Evolutionary conservation across 2,113 vertebrate species (phyloP).

Genomic region (Zosterops hypoxanthus): DNA sequence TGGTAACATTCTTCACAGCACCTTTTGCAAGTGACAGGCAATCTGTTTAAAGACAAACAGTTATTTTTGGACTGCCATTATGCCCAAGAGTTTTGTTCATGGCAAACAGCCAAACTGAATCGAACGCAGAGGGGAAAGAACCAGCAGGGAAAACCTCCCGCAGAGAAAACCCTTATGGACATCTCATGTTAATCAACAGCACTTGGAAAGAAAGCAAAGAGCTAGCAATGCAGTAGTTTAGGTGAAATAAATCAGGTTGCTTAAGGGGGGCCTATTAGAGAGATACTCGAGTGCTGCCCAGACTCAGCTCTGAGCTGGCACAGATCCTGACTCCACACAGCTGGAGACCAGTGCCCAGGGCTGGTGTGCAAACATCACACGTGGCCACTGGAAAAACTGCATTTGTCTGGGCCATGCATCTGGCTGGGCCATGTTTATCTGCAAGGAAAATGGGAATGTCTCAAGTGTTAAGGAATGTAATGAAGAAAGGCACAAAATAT

Average conservation of each 20-base stretch:
- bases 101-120: neutral
- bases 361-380: neutral
- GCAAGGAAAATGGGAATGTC: neutral
- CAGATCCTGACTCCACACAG: neutral
- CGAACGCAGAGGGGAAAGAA: neutral
- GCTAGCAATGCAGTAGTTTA: neutral
- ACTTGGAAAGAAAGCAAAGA: neutral
- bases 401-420: neutral
- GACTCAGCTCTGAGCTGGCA: neutral
- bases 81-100: neutral
- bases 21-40: neutral
- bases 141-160: neutral
- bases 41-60: neutral
- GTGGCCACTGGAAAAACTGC: accelerated
- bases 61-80: neutral
- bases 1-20: neutral
- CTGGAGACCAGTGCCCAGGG: neutral
- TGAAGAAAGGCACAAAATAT: neutral
- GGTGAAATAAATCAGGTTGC: neutral
- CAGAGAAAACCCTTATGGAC: neutral
- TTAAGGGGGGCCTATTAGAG: neutral
- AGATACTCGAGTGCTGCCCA: accelerated
- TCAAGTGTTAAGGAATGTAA: neutral
- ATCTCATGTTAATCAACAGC: neutral
- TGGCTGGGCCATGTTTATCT: neutral